Percentiles rank a stretch among this genome's conserved stretches.
Evolutionary conservation across 2,113 vertebrate genomes (phyloP).

Genomic region (Plotosus lineatus): DNA sequence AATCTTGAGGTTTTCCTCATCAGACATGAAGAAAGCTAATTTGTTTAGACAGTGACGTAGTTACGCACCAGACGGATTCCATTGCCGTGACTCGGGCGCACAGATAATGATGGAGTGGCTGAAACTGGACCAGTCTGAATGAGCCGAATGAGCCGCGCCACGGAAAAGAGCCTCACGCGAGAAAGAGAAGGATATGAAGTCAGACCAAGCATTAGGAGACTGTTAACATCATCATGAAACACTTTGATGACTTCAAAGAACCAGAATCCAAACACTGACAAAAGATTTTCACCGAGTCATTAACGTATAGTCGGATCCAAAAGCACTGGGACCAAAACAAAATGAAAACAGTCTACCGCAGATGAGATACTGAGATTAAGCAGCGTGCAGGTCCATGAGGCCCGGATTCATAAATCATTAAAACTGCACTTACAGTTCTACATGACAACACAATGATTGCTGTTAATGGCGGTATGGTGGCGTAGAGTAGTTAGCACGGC

Average conservation of each 20-base stretch:
- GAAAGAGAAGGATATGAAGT: not conserved
- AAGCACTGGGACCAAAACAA: not conserved
- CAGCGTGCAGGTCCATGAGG: not conserved
- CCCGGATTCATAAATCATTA: too few relatives aligned
- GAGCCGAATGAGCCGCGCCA: slow-evolving; percentile 23
- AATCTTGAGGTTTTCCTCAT: slow-evolving; percentile 53
- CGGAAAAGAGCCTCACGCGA: slow-evolving; percentile 14
- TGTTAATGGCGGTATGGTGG: not conserved
- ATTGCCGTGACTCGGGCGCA: slow-evolving; percentile 65
- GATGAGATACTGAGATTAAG: not conserved
- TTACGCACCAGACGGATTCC: slow-evolving; percentile 74
- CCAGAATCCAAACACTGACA: not conserved
- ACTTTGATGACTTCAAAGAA: slow-evolving; percentile 9
- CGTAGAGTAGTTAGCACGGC: too few relatives aligned
- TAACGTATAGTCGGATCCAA: not conserved
- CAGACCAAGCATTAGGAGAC: not conserved
- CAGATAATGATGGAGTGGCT: slow-evolving; percentile 72
- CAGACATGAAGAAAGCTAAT: slow-evolving; percentile 67
- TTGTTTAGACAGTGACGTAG: slow-evolving; percentile 70
- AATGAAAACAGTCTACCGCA: not conserved
- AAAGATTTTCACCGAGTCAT: not conserved
- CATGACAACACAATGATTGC: not conserved
- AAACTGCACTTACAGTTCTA: not conserved
- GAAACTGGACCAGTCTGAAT: slow-evolving; percentile 65
- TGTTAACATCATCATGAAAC: slow-evolving; percentile 29